Conservation (phyloP, 2,113 vertebrate genomes). For the Oryzias melastigma region DNA sequence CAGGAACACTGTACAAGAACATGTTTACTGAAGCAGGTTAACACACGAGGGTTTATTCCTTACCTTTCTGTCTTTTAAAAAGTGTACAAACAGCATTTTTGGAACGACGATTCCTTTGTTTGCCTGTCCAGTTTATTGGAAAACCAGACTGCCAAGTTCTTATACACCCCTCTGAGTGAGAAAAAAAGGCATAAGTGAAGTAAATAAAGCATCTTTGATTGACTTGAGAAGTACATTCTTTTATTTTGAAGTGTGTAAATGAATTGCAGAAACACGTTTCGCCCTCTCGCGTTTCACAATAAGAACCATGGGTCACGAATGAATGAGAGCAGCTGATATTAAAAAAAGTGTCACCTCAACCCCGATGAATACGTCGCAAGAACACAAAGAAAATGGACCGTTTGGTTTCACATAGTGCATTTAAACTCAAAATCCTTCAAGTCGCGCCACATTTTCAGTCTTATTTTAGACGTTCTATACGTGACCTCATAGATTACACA, state of each 20-base stretch:
- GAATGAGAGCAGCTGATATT: too few relatives aligned
- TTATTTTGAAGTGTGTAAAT: conserved; percentile 20
- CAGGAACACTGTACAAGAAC: conserved; percentile 13
- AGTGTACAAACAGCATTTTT: conserved; percentile 22
- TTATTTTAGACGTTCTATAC: too few relatives aligned
- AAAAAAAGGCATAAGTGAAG: conserved; percentile 75
- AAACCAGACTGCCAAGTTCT: conserved; percentile 67
- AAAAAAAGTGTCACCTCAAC: too few relatives aligned
- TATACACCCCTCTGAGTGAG: conserved; percentile 66
- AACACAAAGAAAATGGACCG: conserved; percentile 5
- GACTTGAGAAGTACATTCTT: conserved; percentile 71
- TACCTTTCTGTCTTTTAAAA: too few relatives aligned
- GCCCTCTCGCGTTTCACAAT: too few relatives aligned
- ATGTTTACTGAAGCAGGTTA: conserved; percentile 9
- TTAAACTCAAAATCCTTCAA: not conserved
- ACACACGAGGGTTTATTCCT: too few relatives aligned
- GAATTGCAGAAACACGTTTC: not conserved
- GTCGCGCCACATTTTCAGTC: not conserved
- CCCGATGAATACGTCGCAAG: conserved; percentile 1
- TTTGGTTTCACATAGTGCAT: conserved; percentile 9
- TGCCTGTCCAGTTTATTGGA: conserved; percentile 65
- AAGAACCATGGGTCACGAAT: too few relatives aligned
- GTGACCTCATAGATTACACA: too few relatives aligned
- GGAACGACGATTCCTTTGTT: conserved; percentile 51
- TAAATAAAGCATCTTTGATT: conserved; percentile 67